A percentile compares a stretch with the other conserved stretches of the same genome.
Evolutionary conservation across 2,888 invertebrate genomes (phyloP).

Genomic region (Boloria selene): DNA sequence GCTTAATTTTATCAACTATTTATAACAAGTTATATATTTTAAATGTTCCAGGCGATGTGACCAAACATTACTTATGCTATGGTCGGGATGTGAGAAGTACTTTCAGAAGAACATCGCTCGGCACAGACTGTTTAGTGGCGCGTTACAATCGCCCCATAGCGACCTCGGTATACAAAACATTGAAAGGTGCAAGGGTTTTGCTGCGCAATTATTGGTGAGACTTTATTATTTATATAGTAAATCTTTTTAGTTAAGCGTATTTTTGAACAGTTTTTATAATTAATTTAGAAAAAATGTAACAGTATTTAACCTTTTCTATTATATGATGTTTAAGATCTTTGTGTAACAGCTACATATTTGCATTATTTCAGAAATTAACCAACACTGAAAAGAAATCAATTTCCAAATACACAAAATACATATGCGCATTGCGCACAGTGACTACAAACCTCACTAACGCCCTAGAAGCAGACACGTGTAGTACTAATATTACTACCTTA

Average conservation of each 20-base stretch:
- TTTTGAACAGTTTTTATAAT: not conserved
- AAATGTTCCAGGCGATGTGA: slow-evolving; percentile 70
- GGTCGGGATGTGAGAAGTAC: slow-evolving; percentile 89
- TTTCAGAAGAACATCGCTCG: slow-evolving; percentile 88
- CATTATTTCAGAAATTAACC: slow-evolving; percentile 80
- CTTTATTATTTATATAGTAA: not conserved
- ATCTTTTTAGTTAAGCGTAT: too few species aligned
- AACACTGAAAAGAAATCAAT: slow-evolving; percentile 85
- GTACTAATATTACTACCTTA: slow-evolving; percentile 60
- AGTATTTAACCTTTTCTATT: too few species aligned
- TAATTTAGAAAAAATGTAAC: too few species aligned
- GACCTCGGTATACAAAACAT: slow-evolving; percentile 91
- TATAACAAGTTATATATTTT: not conserved
- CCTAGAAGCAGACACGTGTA: slow-evolving; percentile 55
- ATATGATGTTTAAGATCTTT: too few species aligned
- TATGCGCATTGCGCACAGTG: slow-evolving; percentile 81
- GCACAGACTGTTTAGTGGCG: slow-evolving; percentile 83
- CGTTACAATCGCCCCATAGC: slow-evolving; percentile 85
- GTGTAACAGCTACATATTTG: not conserved
- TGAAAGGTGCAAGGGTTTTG: slow-evolving; percentile 93
- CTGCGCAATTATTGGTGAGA: slow-evolving; percentile 87
- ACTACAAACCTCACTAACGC: slow-evolving; percentile 66
- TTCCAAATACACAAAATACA: slow-evolving; percentile 79
- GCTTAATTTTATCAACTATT: not conserved
- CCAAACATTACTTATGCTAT: slow-evolving; percentile 79